These are phyloP conservation scores for Scomber scombrus DNA, from an alignment of 2,113 vertebrate genomes.

Conservation along the genomic window DNA sequence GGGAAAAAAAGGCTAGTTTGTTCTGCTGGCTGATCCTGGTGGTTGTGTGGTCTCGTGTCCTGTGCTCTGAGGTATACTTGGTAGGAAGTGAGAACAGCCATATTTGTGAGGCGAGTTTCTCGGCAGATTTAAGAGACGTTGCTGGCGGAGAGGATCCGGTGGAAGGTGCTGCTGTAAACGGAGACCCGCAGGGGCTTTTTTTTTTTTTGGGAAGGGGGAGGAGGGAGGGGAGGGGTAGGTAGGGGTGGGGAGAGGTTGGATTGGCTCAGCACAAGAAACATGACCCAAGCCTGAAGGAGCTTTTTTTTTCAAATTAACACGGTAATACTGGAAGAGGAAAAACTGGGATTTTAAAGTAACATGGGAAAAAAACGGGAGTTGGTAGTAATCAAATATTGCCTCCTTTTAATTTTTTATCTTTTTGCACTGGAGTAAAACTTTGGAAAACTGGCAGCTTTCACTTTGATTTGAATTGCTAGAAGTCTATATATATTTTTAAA, in stretches of 20 bases:
- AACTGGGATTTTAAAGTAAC: background rate
- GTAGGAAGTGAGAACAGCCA: constrained; percentile 74
- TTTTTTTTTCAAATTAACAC: constrained; percentile 38
- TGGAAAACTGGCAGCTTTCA: constrained; percentile 52
- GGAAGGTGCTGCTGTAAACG: constrained; percentile 76
- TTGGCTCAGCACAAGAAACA: constrained; percentile 54
- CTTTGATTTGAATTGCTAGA: constrained; percentile 40
- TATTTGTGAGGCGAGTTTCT: constrained; percentile 66
- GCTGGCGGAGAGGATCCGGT: constrained; percentile 67
- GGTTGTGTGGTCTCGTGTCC: constrained; percentile 76
- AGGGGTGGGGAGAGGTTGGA: background rate
- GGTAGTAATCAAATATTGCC: constrained; percentile 17
- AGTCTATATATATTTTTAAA: constrained; percentile 16
- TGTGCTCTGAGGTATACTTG: constrained; percentile 84
- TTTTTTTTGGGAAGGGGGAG: too few species aligned
- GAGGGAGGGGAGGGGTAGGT: too few species aligned
- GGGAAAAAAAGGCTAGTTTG: constrained; percentile 45
- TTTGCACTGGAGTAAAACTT: constrained; percentile 86
- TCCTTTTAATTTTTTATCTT: constrained; percentile 30
- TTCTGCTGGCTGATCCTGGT: constrained; percentile 59
- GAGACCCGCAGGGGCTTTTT: constrained; percentile 44
- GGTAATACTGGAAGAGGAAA: constrained; percentile 32
- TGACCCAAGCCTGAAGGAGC: constrained; percentile 33
- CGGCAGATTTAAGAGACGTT: constrained; percentile 63
- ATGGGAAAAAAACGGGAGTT: background rate